Conservation (phyloP, 2,888 invertebrate genomes). For the Rapana venosa region DNA sequence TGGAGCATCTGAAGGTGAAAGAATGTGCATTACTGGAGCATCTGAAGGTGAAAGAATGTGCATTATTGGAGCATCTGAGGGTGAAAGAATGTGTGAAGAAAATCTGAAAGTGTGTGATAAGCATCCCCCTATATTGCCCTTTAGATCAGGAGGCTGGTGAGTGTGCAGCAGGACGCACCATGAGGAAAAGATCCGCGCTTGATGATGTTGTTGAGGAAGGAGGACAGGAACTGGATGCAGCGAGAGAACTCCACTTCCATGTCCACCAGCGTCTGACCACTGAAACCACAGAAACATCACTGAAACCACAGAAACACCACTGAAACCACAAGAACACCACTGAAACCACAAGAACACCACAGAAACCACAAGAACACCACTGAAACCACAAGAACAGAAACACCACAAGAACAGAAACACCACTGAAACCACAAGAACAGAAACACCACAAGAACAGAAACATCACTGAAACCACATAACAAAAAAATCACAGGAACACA, state of each 20-base stretch:
- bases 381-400: too few species aligned
- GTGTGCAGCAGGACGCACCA: slow-evolving; percentile 64
- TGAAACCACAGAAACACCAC: neutral
- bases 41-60: neutral
- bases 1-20: neutral
- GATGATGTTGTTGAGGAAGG: slow-evolving; percentile 74
- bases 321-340: too few species aligned
- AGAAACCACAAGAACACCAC: too few species aligned
- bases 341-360: too few species aligned
- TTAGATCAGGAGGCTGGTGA: neutral
- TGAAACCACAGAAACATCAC: slow-evolving; percentile 49
- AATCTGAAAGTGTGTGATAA: neutral
- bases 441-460: too few species aligned
- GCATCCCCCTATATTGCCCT: neutral
- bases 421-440: too few species aligned
- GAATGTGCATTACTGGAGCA: too few species aligned
- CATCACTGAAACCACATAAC: too few species aligned
- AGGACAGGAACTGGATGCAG: slow-evolving; percentile 74
- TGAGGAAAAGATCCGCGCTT: slow-evolving; percentile 77
- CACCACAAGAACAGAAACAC: too few species aligned
- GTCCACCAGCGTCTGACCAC: slow-evolving; percentile 61
- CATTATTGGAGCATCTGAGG: neutral
- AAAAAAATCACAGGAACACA: too few species aligned
- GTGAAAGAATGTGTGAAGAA: neutral
- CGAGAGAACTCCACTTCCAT: slow-evolving; percentile 73